These are phyloP conservation scores for Selene dorsalis DNA, from an alignment of 2,797 vertebrate species.

Conservation along the genomic window DNA sequence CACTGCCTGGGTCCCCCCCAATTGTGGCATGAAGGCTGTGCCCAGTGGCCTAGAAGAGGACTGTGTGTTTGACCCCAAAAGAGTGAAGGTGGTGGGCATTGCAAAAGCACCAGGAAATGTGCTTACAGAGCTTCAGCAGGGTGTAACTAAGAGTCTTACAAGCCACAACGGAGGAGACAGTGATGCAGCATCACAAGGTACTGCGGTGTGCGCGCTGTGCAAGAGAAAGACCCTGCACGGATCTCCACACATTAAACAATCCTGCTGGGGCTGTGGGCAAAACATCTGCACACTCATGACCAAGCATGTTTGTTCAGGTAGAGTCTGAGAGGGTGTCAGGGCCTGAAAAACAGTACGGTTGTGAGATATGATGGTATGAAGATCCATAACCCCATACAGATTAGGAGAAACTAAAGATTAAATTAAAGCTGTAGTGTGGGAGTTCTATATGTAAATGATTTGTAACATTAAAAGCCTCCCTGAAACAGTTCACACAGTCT, in stretches of 20 bases:
- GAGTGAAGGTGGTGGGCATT: constrained; percentile 69
- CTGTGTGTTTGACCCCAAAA: constrained; percentile 81
- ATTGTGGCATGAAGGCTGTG: constrained; percentile 80
- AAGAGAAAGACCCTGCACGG: constrained; percentile 54
- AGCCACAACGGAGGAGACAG: background rate
- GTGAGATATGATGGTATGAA: background rate
- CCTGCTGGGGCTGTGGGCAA: constrained; percentile 74
- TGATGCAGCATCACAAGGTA: background rate
- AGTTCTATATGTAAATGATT: background rate
- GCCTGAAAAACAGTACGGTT: background rate
- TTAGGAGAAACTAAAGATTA: background rate
- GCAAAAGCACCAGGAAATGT: constrained; percentile 55
- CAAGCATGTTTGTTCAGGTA: constrained; percentile 58
- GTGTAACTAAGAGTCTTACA: constrained; percentile 46
- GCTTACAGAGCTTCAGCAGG: constrained; percentile 64
- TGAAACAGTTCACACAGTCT: too few relatives aligned
- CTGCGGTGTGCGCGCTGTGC: constrained; percentile 69
- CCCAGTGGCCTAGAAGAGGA: constrained; percentile 81
- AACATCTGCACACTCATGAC: constrained; percentile 70
- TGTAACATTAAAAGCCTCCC: background rate
- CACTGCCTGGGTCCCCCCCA: constrained; percentile 84
- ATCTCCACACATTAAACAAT: constrained; percentile 52
- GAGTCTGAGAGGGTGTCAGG: background rate
- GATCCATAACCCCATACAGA: background rate
- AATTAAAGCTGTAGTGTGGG: background rate